A percentile compares a stretch with the other conserved stretches of the same genome.
These are phyloP conservation scores for Echiichthys vipera DNA, from an alignment of 2,797 vertebrate species.

Conservation along the genomic window DNA sequence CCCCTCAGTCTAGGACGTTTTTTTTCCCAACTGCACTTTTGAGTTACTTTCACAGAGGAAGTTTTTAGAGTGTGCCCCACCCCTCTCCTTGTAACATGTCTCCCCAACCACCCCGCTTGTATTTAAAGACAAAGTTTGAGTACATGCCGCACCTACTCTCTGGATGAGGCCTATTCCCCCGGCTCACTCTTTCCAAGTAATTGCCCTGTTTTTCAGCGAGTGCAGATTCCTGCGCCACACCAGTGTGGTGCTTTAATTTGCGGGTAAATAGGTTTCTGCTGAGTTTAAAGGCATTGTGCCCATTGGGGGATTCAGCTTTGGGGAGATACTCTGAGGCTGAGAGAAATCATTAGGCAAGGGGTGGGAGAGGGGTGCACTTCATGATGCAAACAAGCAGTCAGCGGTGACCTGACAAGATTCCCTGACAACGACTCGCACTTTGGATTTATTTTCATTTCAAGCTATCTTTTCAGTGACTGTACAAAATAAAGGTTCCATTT, in stretches of 20 bases:
- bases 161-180: slow-evolving; percentile 69
- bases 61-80: slow-evolving; percentile 38
- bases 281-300: slow-evolving; percentile 75
- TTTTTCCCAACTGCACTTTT: slow-evolving; percentile 52
- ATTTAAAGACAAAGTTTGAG: slow-evolving; percentile 62
- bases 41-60: slow-evolving; percentile 53
- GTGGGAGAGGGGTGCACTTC: slow-evolving; percentile 35
- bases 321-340: slow-evolving; percentile 58
- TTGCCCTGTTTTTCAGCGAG: slow-evolving; percentile 76
- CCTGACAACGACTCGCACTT: slow-evolving; percentile 14
- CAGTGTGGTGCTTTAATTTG: slow-evolving; percentile 74
- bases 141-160: slow-evolving; percentile 66
- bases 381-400: slow-evolving; percentile 62
- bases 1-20: slow-evolving; percentile 33
- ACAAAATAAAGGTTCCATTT: slow-evolving; percentile 21
- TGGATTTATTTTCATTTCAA: slow-evolving; percentile 24
- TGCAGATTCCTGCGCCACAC: slow-evolving; percentile 59
- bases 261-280: slow-evolving; percentile 79
- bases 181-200: slow-evolving; percentile 75
- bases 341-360: slow-evolving; percentile 67
- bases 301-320: slow-evolving; percentile 63
- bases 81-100: slow-evolving; percentile 24
- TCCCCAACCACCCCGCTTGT: background rate
- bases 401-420: slow-evolving; percentile 62
- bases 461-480: slow-evolving; percentile 10